Evolutionary conservation across 2,113 vertebrate species (phyloP).

Genomic region (Leptocoma aspasia): DNA sequence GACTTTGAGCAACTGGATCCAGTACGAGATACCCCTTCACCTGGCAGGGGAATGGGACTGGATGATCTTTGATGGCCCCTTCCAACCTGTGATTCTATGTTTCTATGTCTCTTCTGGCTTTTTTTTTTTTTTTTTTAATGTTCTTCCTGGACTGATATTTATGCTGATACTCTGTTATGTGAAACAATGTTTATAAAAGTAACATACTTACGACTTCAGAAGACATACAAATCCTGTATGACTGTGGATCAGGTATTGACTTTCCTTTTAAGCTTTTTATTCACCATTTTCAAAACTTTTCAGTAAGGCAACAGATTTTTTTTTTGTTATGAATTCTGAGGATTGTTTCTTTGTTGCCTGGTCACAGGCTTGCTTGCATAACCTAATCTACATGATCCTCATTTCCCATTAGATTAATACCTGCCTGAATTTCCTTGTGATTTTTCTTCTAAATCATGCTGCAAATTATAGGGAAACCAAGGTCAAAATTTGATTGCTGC

Average conservation of each 20-base stretch:
- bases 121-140: not conserved
- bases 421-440: not conserved
- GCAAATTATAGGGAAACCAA: not conserved
- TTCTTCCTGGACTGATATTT: not conserved
- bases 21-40: not conserved
- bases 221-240: not conserved
- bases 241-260: not conserved
- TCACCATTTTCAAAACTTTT: not conserved
- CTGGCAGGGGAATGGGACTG: not conserved
- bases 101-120: not conserved
- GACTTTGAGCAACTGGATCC: not conserved
- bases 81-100: not conserved
- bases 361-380: not conserved
- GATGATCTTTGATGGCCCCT: not conserved
- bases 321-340: not conserved
- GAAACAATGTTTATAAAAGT: not conserved
- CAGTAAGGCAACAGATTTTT: not conserved
- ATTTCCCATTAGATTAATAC: not conserved
- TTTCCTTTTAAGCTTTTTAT: not conserved
- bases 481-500: not conserved
- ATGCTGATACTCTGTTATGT: not conserved
- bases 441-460: not conserved
- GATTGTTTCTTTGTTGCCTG: not conserved
- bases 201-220: not conserved
- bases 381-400: not conserved